Base-by-base conservation (phyloP, 1,140 invertebrate species). In the Drosophila quadrilineata region DNA sequence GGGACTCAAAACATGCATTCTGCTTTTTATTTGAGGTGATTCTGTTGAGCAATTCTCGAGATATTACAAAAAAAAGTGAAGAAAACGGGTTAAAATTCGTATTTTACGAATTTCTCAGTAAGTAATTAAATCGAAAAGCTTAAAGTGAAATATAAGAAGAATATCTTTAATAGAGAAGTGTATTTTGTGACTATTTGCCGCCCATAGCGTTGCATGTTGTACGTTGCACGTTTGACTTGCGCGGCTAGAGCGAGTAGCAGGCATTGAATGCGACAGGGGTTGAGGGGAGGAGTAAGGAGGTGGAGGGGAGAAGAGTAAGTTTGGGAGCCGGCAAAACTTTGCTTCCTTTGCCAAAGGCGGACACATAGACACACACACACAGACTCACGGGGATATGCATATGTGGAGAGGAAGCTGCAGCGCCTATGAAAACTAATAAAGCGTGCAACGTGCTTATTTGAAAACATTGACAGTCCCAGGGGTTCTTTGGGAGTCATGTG, bases 381-480 rank as follows among this genome's bases (percentile, higher is more conserved):
- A 43, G 21, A 5, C 31, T 41, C 28, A 45, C 21, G 22, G 10
- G 33, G 10, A 35, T 6, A 50, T 2, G 22, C 17, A 21, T 6
- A 22, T n/a, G 3, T 10, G 9, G 17, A 19, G 6, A 5, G n/a
- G 60, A 29, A 59, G 53, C 29, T 43, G 21, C 3, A 56, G 64
- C 76, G 76, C 79, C 72, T 82, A 84, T 84, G 76, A 82, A 84
- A 84, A 84, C 77, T 84, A 84, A 84, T 84, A 84, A 84, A 85
- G 77, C 84, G 79, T 84, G 73, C 74, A 84, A 77, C 79, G 79
- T 82, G 77, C 76, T 84, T 79, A 82, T 82, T 82, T 76, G 77
- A 79, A 85, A 82, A 85, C 79, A 82, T 76, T 65, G 73, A 66
- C 64, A 50, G 21, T 14, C 49, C 41, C 6, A 6, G 10, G n/a